A percentile compares a stretch with the other conserved stretches of the same genome.
phyloP scores from a whole-genome alignment of 1,140 invertebrate genomes.

The Drosophila bipectinata region DNA sequence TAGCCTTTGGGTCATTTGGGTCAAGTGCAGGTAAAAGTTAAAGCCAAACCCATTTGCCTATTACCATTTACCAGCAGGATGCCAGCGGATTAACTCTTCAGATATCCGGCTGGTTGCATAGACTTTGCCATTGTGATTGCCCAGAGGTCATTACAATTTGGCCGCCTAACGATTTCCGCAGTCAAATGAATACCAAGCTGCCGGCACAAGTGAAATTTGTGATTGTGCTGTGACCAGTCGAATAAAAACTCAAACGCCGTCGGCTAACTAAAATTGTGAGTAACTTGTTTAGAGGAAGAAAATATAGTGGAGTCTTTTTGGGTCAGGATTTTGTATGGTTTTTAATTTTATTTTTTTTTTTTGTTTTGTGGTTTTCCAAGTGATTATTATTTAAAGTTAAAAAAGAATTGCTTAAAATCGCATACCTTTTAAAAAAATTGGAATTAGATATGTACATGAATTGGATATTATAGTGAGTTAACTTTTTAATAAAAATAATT shows the following conservation, averaged over 20 bases:
- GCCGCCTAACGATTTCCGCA: constrained; percentile 27
- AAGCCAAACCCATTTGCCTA: constrained; percentile 15
- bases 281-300: constrained; percentile 10
- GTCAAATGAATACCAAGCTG: constrained; percentile 6
- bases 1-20: neutral
- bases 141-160: constrained; percentile 20
- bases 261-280: constrained; percentile 52
- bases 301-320: neutral
- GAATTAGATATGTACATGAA: too few species aligned
- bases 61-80: constrained; percentile 32
- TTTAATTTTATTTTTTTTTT: constrained; percentile 32
- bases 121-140: constrained; percentile 17
- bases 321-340: neutral
- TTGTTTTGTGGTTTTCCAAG: constrained; percentile 11
- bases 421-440: too few species aligned
- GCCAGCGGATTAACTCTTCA: constrained; percentile 58
- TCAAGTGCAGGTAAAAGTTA: constrained; percentile 52
- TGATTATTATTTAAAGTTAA: constrained; percentile 4
- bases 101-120: constrained; percentile 29
- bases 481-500: too few species aligned
- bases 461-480: too few species aligned
- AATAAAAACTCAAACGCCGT: constrained; percentile 28
- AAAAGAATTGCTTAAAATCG: too few species aligned
- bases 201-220: constrained; percentile 27
- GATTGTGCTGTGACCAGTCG: constrained; percentile 35